A percentile compares a stretch with the other conserved stretches of the same genome.
Conservation (phyloP, 2,888 invertebrate genomes). For the Hirtodrosophila confusa region DNA sequence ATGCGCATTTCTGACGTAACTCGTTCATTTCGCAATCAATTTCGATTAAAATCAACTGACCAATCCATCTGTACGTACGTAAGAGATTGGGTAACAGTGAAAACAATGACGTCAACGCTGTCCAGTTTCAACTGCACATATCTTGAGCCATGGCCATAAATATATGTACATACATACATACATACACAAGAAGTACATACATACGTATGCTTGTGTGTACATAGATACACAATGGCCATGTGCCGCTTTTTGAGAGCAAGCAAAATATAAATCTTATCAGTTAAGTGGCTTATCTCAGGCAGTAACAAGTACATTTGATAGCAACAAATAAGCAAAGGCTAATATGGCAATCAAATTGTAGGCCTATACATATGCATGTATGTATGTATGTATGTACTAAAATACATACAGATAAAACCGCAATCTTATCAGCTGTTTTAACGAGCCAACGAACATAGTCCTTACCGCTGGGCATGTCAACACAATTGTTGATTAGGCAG, state of each 20-base stretch:
- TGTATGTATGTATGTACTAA: too few relatives aligned
- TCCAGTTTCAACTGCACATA: constrained; percentile 58
- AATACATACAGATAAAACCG: constrained; percentile 38
- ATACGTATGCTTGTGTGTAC: neutral
- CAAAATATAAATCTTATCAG: constrained; percentile 33
- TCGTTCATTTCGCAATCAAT: constrained; percentile 28
- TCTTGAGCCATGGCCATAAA: constrained; percentile 36
- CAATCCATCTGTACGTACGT: neutral
- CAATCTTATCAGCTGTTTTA: constrained; percentile 67
- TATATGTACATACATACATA: neutral
- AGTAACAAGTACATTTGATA: constrained; percentile 44
- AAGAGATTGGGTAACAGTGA: constrained; percentile 36
- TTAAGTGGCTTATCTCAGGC: constrained; percentile 36
- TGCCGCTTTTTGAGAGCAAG: constrained; percentile 26
- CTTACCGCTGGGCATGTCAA: constrained; percentile 38
- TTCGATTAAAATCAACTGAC: constrained; percentile 41
- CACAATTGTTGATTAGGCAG: constrained; percentile 40
- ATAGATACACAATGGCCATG: constrained; percentile 35
- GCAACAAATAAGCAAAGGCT: constrained; percentile 30
- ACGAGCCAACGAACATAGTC: constrained; percentile 44
- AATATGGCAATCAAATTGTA: constrained; percentile 46
- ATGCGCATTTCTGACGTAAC: constrained; percentile 30
- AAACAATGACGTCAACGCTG: constrained; percentile 41
- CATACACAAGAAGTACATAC: too few relatives aligned
- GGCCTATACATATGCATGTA: constrained; percentile 3